Base-by-base conservation (phyloP, 1,140 invertebrate species). In the Nebria ingens region DNA sequence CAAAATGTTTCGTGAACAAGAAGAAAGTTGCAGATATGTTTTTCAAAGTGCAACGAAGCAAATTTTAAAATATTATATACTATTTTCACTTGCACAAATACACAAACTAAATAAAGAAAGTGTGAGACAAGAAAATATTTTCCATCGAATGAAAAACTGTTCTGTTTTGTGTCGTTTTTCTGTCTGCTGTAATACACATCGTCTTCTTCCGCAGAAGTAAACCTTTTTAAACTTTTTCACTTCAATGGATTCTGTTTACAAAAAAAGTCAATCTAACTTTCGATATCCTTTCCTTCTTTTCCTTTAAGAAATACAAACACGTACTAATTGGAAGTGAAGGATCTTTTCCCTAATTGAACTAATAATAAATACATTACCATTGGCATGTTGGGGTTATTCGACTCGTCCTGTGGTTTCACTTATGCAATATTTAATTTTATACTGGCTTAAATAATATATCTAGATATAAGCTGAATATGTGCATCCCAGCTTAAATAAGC, bases 21-120 rank as follows among this genome's bases (percentile, higher is more conserved):
- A n/a, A n/a, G 15, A 45, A 45, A 45, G 40, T 45, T 45, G 40
- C 40, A 45, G 40, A 17, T 45, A 45, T 17, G 40, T 45, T 45
- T 45, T 45, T 45, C 40, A 45, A 45, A 45, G 40, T 45, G 40
- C 40, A 45, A 9, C 40, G 6, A 45, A 45, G 40, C 40, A 17
- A 45, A 45, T 45, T 45, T 45, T 45, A 45, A 45, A 45, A 45
- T 45, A 45, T 45, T 4, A 17, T 17, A 4, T 17, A 12, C 6
- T 45, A 45, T 17, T 9, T 45, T 34, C 25, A 6, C 40, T 45
- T 6, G 6, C 40, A 17, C 9, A 45, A 11, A 45, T 45, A 45
- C n/a, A n/a, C 9, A 45, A 45, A 45, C 40, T 45, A 17, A 45
- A 45, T 45, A 45, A 17, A 11, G 40, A 45, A 45, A 34, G n/a